Base-by-base conservation (phyloP, 2,888 invertebrate species). In the Azorinus chamasolen region DNA sequence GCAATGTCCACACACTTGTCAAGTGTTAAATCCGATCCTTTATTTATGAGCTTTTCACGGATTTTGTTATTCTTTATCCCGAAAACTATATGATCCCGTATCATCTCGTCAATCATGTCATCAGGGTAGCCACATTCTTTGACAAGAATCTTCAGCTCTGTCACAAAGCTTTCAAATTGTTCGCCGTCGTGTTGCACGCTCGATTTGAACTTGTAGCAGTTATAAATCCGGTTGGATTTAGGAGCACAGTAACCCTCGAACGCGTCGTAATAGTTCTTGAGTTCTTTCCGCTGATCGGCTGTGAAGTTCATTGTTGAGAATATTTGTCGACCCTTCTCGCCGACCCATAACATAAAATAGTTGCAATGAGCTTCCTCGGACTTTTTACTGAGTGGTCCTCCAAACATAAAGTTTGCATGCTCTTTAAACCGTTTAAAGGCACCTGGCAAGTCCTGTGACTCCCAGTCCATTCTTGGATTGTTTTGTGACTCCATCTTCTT, bases 341-440 rank as follows among this genome's bases (percentile, higher is more conserved):
- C 81, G n/a, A 66, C 41, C 81, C 70, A 78, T 16, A 71, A 54
- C 70, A 78, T 66, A 18, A 78, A 45, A 45, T 74, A 78, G 20
- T 63, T 59, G 37, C 71, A 77, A 37, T 74, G 51, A 0, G 64
- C 63, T 50, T 55, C n/a, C n/a, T n/a, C n/a, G n/a, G n/a, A n/a
- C n/a, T n/a, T n/a, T n/a, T n/a, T n/a, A n/a, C n/a, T n/a, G 10
- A 78, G 51, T 12, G 70, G 74, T n/a, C 81, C 71, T 37, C 55
- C 37, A 41, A 72, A 82, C 75, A 78, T 63, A 25, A 77, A 75
- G 2, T 75, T 43, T 0, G 72, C 43, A 45, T 79, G 75, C 45
- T 55, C n/a, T n/a, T n/a, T n/a, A n/a, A n/a, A n/a, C n/a, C n/a
- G n/a, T n/a, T n/a, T n/a, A n/a, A n/a, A n/a, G n/a, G n/a, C n/a